These are phyloP conservation scores for Exocentrus adspersus DNA, from an alignment of 2,888 invertebrate genomes.

Conservation along the genomic window DNA sequence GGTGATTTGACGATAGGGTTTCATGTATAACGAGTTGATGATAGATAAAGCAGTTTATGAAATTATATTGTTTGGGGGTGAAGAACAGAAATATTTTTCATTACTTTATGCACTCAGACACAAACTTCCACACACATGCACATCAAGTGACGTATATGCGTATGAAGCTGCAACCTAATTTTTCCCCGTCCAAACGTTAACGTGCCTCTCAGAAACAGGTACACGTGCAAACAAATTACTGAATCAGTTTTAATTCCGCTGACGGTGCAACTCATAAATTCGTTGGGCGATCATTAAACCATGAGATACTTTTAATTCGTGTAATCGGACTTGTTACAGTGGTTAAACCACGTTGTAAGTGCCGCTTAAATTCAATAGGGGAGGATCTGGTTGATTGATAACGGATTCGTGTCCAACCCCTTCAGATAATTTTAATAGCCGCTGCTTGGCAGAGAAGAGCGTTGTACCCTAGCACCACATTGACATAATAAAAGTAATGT, in stretches of 20 bases:
- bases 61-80: no score
- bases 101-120: no score
- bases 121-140: no score
- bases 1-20: background rate
- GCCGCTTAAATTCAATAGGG: conserved; percentile 45
- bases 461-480: background rate
- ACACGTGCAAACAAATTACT: background rate
- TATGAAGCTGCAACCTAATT: no score
- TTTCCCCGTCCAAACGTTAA: background rate
- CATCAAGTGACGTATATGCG: no score
- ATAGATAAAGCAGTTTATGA: no score
- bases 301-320: conserved; percentile 45
- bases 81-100: no score
- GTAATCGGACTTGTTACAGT: conserved; percentile 47
- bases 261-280: conserved; percentile 10
- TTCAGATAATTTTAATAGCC: conserved; percentile 35
- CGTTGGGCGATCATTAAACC: conserved; percentile 37
- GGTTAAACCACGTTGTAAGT: conserved; percentile 46
- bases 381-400: conserved; percentile 44
- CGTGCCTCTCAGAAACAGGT: background rate
- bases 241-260: background rate
- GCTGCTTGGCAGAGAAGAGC: no score
- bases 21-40: background rate
- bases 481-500: background rate
- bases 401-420: conserved; percentile 40